Base-by-base conservation (phyloP, 1,140 invertebrate species). In the Oedothorax gibbosus region DNA sequence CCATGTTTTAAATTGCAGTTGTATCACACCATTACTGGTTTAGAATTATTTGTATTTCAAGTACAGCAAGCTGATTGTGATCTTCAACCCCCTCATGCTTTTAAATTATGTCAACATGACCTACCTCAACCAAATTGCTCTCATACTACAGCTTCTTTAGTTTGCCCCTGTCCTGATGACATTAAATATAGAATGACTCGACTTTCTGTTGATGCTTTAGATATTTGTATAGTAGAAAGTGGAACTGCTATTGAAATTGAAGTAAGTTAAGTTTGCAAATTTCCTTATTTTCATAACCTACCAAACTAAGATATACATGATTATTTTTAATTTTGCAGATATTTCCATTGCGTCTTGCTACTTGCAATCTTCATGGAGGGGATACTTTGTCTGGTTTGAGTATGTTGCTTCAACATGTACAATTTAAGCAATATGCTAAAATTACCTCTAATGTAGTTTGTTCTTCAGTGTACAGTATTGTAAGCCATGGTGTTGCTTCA, bases 111-210 rank as follows among this genome's bases (percentile, higher is more conserved):
- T 89, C 96, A 98, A 88, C 97, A 98, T 89, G 95, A 95, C 80
- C 88, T 94, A 35, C 93, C 94, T 21, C 95, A 95, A 85, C 91
- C 93, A 11, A 90, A 94, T 83, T 98, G 97, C 88, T 90, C 92
- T 6, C 93, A 95, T 86, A 94, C 94, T 49, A 93, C 94, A 89
- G 90, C 92, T 65, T 93, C 88, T 86, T 87, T 87, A 12, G 88
- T 93, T 21, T 98, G 96, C 90, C 96, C 96, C 9, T 94, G 94
- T 62, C 92, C 94, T 0, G 96, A 97, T 87, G 95, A 97, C 88
- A 95, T 99, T 53, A 99, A 99, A 89, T 99, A 99, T 89, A 93
- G 94, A 88, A 96, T 99, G 94, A 95, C 95, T 8, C 92, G 98
- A 35, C 91, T 98, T 1, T 95, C 96, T 1, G 92, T 99, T 35